Evolutionary conservation across 2,888 invertebrate genomes (phyloP).

Genomic region (Heliconius aoede): DNA sequence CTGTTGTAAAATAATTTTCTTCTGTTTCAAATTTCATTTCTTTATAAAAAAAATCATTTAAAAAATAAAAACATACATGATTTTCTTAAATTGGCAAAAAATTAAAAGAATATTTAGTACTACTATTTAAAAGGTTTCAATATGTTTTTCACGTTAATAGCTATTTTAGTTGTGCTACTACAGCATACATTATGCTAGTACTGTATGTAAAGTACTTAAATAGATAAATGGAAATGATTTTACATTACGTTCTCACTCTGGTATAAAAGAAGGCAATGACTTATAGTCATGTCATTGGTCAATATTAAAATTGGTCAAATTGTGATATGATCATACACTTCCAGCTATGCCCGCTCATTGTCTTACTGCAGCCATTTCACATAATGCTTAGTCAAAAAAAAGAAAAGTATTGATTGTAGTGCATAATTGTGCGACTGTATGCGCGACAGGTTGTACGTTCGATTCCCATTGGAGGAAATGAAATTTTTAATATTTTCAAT

Average conservation of each 20-base stretch:
- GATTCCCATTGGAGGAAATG: too few relatives aligned
- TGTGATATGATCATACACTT: neutral
- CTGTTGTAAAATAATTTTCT: constrained; percentile 61
- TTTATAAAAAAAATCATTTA: neutral
- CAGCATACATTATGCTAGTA: too few relatives aligned
- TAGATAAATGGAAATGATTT: neutral
- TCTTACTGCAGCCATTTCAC: too few relatives aligned
- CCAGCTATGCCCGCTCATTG: neutral
- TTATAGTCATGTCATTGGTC: neutral
- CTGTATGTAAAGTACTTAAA: neutral
- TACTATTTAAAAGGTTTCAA: neutral
- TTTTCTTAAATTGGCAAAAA: too few relatives aligned
- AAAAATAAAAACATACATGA: neutral
- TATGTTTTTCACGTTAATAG: neutral
- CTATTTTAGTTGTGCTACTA: neutral
- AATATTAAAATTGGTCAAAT: neutral
- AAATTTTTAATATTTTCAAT: too few relatives aligned
- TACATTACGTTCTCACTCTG: neutral
- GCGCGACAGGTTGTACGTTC: too few relatives aligned
- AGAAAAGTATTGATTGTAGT: too few relatives aligned
- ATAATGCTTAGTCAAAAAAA: too few relatives aligned
- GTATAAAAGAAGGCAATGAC: neutral
- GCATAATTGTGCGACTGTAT: too few relatives aligned
- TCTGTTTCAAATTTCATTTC: constrained; percentile 53
- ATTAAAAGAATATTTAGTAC: too few relatives aligned